Percentiles rank a stretch among this genome's conserved stretches.
Evolutionary conservation across 1,140 invertebrate species (phyloP).

Genomic region (Camponotus floridanus): DNA sequence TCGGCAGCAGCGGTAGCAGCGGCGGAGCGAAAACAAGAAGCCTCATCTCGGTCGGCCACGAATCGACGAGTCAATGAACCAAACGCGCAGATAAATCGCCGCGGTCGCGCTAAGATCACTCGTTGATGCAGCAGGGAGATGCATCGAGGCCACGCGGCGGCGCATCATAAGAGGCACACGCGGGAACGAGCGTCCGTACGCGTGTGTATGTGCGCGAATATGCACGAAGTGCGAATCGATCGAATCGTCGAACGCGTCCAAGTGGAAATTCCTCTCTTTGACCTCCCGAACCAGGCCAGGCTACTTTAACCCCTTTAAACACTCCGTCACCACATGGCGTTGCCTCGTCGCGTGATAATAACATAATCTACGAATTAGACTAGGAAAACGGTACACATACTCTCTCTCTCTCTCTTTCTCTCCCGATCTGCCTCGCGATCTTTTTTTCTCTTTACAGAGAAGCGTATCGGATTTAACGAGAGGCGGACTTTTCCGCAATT

Average conservation of each 20-base stretch:
- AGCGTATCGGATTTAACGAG: background rate
- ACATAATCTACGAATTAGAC: constrained; percentile 56
- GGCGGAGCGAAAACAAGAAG: constrained; percentile 69
- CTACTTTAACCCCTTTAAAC: constrained; percentile 62
- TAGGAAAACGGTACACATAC: constrained; percentile 29
- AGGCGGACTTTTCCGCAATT: background rate
- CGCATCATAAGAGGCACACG: constrained; percentile 38
- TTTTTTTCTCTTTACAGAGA: background rate
- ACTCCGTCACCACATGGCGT: constrained; percentile 36
- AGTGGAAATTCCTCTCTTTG: constrained; percentile 64
- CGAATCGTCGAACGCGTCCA: constrained; percentile 35
- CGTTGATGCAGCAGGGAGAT: constrained; percentile 54
- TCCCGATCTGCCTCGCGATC: background rate
- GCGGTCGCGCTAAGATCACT: constrained; percentile 61
- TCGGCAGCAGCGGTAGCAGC: background rate
- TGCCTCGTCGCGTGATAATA: constrained; percentile 55
- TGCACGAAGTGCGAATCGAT: constrained; percentile 47
- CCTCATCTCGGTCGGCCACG: constrained; percentile 60
- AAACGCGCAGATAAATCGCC: constrained; percentile 69
- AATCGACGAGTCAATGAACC: constrained; percentile 76
- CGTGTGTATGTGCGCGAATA: constrained; percentile 1
- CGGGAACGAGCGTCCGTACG: constrained; percentile 1
- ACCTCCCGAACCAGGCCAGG: constrained; percentile 60
- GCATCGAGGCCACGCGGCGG: constrained; percentile 57
- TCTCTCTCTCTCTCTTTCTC: background rate